Percentiles rank a stretch among this genome's conserved stretches.
These are phyloP conservation scores for Glyptemys insculpta DNA, from an alignment of 2,797 vertebrate genomes.

Conservation along the genomic window DNA sequence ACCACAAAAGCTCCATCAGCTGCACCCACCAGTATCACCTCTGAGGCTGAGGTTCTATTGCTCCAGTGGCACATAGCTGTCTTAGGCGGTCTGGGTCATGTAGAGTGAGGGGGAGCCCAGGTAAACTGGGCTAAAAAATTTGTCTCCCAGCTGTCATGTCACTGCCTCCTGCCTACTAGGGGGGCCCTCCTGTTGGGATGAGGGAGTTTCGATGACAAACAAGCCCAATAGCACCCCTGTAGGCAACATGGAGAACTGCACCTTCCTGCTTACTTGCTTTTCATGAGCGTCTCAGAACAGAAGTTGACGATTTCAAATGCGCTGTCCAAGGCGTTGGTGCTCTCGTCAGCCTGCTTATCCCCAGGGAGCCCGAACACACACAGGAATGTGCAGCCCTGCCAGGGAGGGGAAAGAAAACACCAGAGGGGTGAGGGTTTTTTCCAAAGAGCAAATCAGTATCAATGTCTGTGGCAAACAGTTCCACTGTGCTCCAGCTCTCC, in stretches of 20 bases:
- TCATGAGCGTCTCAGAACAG: constrained; percentile 48
- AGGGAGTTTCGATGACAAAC: not conserved
- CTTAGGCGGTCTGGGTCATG: not conserved
- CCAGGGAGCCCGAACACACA: too few relatives aligned
- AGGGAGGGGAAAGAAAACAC: too few relatives aligned
- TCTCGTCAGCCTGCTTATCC: constrained; percentile 71
- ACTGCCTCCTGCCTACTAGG: not conserved
- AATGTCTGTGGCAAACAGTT: too few relatives aligned
- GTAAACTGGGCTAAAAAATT: not conserved
- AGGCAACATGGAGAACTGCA: not conserved
- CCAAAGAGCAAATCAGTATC: too few relatives aligned
- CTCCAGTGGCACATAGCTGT: not conserved
- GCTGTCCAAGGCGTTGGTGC: constrained; percentile 72
- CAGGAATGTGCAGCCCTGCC: too few relatives aligned
- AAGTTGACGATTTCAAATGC: constrained; percentile 67
- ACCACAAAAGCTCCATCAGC: too few relatives aligned
- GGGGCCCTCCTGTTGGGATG: not conserved
- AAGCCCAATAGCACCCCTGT: not conserved
- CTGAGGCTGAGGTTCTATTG: not conserved
- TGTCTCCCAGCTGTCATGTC: not conserved
- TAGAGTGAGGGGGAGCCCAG: not conserved
- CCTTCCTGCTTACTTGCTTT: constrained; percentile 70
- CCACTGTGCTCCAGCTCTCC: too few relatives aligned
- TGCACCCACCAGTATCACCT: not conserved
- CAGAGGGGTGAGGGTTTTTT: too few relatives aligned